Conservation (phyloP, 2,113 vertebrate genomes). For the Burhinus oedicnemus region DNA sequence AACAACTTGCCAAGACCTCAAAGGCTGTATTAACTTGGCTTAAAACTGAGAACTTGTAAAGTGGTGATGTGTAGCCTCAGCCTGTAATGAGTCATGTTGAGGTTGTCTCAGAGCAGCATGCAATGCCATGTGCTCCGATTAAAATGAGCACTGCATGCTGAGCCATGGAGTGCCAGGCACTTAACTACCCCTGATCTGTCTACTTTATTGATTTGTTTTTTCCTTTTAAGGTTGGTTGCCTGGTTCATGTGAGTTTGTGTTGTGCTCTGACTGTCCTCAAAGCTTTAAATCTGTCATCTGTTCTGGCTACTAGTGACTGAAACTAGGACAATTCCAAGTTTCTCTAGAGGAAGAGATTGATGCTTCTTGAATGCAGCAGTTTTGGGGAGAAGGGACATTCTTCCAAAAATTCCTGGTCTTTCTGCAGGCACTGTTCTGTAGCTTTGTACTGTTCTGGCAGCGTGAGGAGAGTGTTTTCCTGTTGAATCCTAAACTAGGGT, state of each 20-base stretch:
- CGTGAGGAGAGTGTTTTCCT: neutral
- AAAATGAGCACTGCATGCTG: slow-evolving; percentile 28
- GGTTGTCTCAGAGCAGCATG: slow-evolving; percentile 30
- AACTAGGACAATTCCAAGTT: neutral
- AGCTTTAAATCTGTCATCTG: neutral
- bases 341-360: neutral
- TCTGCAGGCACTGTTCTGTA: neutral
- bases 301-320: neutral
- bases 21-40: neutral
- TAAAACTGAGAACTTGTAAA: neutral
- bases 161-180: neutral
- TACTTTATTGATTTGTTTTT: slow-evolving; percentile 5
- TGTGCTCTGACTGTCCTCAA: neutral
- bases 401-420: neutral
- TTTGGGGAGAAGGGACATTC: neutral
- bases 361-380: neutral
- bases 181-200: slow-evolving; percentile 7
- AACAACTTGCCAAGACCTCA: neutral
- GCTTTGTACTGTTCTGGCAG: neutral
- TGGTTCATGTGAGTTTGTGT: slow-evolving; percentile 19
- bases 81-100: slow-evolving; percentile 3
- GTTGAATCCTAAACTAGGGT: neutral
- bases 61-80: neutral
- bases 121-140: neutral
- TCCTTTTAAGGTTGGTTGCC: slow-evolving; percentile 13